phyloP scores from a whole-genome alignment of 2,797 vertebrate genomes.

The Girardinus metallicus region DNA sequence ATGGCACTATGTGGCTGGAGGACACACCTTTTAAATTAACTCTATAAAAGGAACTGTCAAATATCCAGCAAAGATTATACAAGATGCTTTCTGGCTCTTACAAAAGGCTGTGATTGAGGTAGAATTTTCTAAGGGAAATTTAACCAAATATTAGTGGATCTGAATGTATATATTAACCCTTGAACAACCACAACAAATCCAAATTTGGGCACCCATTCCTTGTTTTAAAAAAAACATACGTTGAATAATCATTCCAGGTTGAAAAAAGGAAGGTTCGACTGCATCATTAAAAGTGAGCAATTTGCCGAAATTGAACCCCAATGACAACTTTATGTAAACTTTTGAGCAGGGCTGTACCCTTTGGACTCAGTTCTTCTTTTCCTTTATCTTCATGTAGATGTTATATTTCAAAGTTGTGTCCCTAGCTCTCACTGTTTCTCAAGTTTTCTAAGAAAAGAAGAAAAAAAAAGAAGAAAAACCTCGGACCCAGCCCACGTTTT shows the following conservation, averaged over 20 bases:
- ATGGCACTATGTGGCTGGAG: no score
- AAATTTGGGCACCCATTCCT: not conserved
- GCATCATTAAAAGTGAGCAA: not conserved
- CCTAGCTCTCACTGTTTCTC: conserved; percentile 66
- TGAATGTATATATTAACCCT: not conserved
- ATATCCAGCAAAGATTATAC: not conserved
- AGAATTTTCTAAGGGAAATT: not conserved
- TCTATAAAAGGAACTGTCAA: not conserved
- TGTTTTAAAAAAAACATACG: not conserved
- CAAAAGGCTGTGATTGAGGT: not conserved
- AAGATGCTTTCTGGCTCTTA: not conserved
- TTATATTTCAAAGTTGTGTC: conserved; percentile 66
- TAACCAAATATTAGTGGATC: not conserved
- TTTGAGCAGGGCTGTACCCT: conserved; percentile 33
- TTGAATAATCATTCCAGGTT: not conserved
- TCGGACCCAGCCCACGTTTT: conserved; percentile 46
- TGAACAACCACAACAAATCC: not conserved
- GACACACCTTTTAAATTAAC: not conserved
- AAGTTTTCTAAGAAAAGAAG: conserved; percentile 34
- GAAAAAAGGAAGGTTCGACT: not conserved
- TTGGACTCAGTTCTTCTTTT: conserved; percentile 42
- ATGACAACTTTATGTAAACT: not conserved
- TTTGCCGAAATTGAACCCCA: not conserved
- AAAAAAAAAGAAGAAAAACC: conserved; percentile 23
- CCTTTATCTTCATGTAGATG: conserved; percentile 60